Base-by-base conservation (phyloP, 2,113 vertebrate genomes). In the Meleagris gallopavo region DNA sequence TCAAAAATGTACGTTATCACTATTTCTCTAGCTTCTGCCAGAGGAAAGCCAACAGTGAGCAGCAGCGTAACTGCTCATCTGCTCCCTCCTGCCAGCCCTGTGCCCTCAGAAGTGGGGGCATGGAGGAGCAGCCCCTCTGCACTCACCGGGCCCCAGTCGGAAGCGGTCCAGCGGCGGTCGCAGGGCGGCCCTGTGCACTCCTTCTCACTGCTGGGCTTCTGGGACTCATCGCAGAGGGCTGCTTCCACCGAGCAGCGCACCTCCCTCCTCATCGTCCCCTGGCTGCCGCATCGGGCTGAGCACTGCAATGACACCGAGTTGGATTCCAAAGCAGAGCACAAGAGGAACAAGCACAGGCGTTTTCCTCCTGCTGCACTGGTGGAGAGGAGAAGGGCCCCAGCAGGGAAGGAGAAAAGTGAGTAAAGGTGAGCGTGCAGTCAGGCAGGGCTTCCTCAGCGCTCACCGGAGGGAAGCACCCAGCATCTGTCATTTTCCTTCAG, bases 121-220 rank as follows among this genome's bases (percentile, higher is more conserved):
- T 11, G 74, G 22, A 73, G 5, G 17, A 5, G 72, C 57, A 16
- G 34, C 6, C 12, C 7, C n/a, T 43, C 18, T 0, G 1, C 36
- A 98, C 98, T 98, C 97, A 99, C 99, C 38, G 99, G 98, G 83
- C 98, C 98, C 99, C 99, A 99, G 25, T 99, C 98, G 0, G 99
- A 98, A 18, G 98, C 83, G 0, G 98, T 98, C 99, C 99, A 99
- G 92, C 94, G 97, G 66, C 98, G 97, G 96, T 99, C 98, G 11
- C 99, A 99, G 15, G 98, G 98, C 0, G 97, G 98, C 2, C 98
- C 98, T 17, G 97, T 83, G 90, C 99, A 99, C 4, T 77, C 82
- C 94, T 97, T 96, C 93, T 98, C 96, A 6, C 97, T 86, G 74
- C 93, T 91, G 57, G 98, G 99, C 77, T 96, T 98, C 71, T 52